Evolutionary conservation across 2,888 invertebrate species (phyloP), one percentile per base, ranked within the genome.

Genomic region (Pammene aurita): DNA sequence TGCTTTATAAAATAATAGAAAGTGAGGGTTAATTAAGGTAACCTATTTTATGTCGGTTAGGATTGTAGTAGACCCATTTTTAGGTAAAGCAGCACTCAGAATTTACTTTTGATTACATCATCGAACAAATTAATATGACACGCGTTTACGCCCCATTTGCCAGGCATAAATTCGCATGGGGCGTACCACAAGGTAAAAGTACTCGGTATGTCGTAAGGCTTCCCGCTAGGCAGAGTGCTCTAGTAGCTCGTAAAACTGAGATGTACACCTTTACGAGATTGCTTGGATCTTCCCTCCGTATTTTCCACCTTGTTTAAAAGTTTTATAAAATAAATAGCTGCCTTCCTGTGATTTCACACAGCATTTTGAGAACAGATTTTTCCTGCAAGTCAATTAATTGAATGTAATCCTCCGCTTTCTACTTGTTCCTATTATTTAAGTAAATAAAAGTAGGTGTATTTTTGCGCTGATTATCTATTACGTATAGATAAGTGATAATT

Each of bases 81-180:
- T n/a, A n/a, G n/a, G n/a, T n/a, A n/a, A n/a, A n/a, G n/a, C n/a
- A n/a, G n/a, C n/a, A n/a, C n/a, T n/a, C n/a, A n/a, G n/a, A n/a
- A n/a, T n/a, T n/a, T n/a, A n/a, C 54, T 54, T 54, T 26, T 54
- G 54, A 54, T 54, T 54, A 26, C 26, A 54, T 34, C 44, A 54
- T 18, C 44, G 46, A 14, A n/a, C 18, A 54, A 54, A 67, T 67
- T 55, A 67, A 61, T 60, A 66, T 14, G 46, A 55, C 60, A 26
- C 34, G 35, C 60, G 11, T 61, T 60, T 13, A 60, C 46, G 42
- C 35, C 38, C 35, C 52, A 46, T 48, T 67, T 38, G 35, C 10
- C 38, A 54, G 44, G 42, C 60, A 58, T 60, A 14, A 67, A 67
- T 26, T 26, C 4, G 4, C 4, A 26, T 4, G 4, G 60, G 16